Base-by-base conservation (phyloP, 2,113 vertebrate species). In the Boleophthalmus pectinirostris region DNA sequence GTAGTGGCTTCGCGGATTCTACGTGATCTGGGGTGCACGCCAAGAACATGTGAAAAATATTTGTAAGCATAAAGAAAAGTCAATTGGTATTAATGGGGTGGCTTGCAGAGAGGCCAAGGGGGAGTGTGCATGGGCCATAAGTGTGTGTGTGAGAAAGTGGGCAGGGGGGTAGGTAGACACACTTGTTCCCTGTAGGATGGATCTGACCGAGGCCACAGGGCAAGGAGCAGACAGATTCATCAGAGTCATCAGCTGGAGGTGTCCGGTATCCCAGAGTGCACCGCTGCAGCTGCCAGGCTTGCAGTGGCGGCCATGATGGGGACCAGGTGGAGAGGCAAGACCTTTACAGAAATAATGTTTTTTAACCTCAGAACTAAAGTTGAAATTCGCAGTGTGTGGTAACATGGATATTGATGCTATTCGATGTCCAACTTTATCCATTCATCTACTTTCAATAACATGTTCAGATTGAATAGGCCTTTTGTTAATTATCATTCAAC, bases 201-300 rank as follows among this genome's bases (percentile, higher is more conserved):
- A 94, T 94, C 90, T 92, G 90, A 89, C 84, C 61, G 84, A 13
- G 93, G 93, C 90, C 92, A 94, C 87, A 92, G 93, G 92, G 88
- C 90, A 91, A 79, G 87, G 69, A 85, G 89, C 87, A 92, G 85
- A 90, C 89, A 90, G 85, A 94, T 94, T 91, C 89, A 94, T 94
- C 93, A 93, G 91, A 87, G 90, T 90, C 86, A 64, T 91, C 88
- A 80, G 88, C 87, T 78, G 76, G 9, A 83, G 89, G 90, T 92
- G 88, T 94, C 92, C 81, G 88, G 86, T 91, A 86, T 90, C 90
- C 90, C 88, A 88, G 85, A 77, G 87, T 89, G 87, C 90, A 90
- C 71, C 58, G 83, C 86, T 87, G 84, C 91, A 91, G 91, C 90
- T 89, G 89, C 86, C 79, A 64, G 76, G 75, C 74, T 78, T 69